A percentile compares a stretch with the other conserved stretches of the same genome.
phyloP scores from a whole-genome alignment of 2,797 vertebrate genomes.

The Pterois miles region DNA sequence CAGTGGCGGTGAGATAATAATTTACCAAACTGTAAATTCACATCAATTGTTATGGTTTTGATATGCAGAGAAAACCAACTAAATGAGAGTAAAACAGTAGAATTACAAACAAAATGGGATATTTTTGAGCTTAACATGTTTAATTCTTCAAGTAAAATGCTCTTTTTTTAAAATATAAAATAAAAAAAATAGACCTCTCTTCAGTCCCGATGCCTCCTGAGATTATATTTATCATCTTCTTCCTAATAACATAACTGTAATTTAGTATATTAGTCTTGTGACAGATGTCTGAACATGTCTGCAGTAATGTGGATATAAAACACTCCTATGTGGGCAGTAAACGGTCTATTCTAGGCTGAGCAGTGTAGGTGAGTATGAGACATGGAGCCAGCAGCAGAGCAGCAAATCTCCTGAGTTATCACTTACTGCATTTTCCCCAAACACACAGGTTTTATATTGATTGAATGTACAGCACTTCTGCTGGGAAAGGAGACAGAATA shows the following conservation, averaged over 20 bases:
- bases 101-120: background rate
- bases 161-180: background rate
- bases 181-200: background rate
- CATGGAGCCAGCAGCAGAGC: background rate
- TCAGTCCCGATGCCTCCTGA: background rate
- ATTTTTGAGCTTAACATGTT: background rate
- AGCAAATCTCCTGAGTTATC: constrained; percentile 36
- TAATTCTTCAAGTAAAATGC: background rate
- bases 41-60: background rate
- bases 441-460: constrained; percentile 36
- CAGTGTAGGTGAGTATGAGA: constrained; percentile 18
- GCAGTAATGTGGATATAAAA: background rate
- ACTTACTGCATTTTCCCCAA: constrained; percentile 40
- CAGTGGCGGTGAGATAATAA: background rate
- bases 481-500: constrained; percentile 24
- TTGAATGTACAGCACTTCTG: constrained; percentile 25
- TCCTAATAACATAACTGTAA: background rate
- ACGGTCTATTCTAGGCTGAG: background rate
- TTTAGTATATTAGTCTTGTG: background rate
- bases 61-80: background rate
- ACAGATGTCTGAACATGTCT: background rate
- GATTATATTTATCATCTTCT: too few relatives aligned
- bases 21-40: constrained; percentile 1
- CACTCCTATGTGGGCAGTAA: background rate
- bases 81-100: background rate